Evolutionary conservation across 2,113 vertebrate species (phyloP).

Genomic region (Erinaceus europaeus): DNA sequence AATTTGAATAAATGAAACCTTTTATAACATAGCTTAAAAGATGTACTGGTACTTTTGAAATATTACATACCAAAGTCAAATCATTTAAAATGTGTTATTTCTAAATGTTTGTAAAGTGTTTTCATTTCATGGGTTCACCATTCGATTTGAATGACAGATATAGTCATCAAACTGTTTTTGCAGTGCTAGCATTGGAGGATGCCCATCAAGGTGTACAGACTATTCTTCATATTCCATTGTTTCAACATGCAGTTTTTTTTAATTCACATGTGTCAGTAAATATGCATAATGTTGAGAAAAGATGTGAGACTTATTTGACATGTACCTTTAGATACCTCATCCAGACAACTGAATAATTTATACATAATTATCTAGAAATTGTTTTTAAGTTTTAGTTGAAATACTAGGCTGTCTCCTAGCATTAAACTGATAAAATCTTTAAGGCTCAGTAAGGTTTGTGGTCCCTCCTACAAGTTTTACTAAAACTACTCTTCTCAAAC

Average conservation of each 20-base stretch:
- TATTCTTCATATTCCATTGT: not conserved
- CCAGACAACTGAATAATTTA: slow-evolving; percentile 21
- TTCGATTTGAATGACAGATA: not conserved
- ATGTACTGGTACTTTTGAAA: not conserved
- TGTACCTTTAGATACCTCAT: not conserved
- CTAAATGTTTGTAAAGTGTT: not conserved
- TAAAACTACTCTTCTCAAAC: slow-evolving; percentile 22
- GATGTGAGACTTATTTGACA: not conserved
- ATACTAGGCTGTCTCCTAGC: slow-evolving; percentile 4
- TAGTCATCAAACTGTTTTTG: not conserved
- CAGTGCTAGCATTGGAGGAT: not conserved
- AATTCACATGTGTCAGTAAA: not conserved
- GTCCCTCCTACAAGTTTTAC: too few relatives aligned
- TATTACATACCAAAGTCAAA: not conserved
- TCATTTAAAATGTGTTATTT: not conserved
- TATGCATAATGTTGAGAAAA: not conserved
- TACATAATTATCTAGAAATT: slow-evolving; percentile 5
- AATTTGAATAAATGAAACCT: slow-evolving; percentile 10
- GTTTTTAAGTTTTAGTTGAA: not conserved
- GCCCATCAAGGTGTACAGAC: not conserved
- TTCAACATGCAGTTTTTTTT: slow-evolving; percentile 22
- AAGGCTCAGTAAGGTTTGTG: too few relatives aligned
- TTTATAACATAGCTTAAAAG: not conserved
- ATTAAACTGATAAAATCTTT: not conserved
- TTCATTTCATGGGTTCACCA: slow-evolving; percentile 7